Conservation (phyloP, 2,888 invertebrate species). For the Alcis repandata region DNA sequence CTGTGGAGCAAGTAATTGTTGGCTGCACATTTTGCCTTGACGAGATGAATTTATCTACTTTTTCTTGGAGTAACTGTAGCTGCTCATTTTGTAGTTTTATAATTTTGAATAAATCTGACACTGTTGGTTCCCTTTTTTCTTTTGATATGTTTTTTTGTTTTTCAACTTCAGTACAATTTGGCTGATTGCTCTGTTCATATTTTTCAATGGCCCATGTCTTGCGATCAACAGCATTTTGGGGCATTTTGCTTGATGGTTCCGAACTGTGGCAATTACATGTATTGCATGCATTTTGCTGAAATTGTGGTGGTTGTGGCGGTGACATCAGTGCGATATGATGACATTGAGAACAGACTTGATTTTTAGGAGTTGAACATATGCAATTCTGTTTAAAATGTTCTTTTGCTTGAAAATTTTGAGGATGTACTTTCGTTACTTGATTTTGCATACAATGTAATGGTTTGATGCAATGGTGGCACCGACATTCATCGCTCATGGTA, state of each 20-base stretch:
- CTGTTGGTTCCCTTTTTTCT: slow-evolving; percentile 83
- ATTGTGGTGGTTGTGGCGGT: slow-evolving; percentile 20
- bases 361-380: slow-evolving; percentile 39
- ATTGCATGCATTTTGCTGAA: slow-evolving; percentile 38
- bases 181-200: slow-evolving; percentile 66
- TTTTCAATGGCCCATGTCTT: slow-evolving; percentile 74
- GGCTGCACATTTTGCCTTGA: slow-evolving; percentile 56
- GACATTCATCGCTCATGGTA: slow-evolving; percentile 54
- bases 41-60: slow-evolving; percentile 86
- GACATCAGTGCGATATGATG: slow-evolving; percentile 34
- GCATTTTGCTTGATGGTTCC: slow-evolving; percentile 34
- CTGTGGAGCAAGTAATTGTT: slow-evolving; percentile 62
- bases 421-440: slow-evolving; percentile 16
- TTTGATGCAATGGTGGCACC: slow-evolving; percentile 68
- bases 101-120: slow-evolving; percentile 88
- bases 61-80: slow-evolving; percentile 87
- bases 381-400: slow-evolving; percentile 32
- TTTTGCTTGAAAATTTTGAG: slow-evolving; percentile 20
- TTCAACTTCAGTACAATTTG: slow-evolving; percentile 64
- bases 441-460: slow-evolving; percentile 38
- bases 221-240: slow-evolving; percentile 68
- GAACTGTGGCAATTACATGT: slow-evolving; percentile 46
- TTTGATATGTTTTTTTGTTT: slow-evolving; percentile 65
- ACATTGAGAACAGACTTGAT: slow-evolving; percentile 49
- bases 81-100: slow-evolving; percentile 90